Percentiles rank a stretch among this genome's conserved stretches.
Evolutionary conservation across 2,888 invertebrate genomes (phyloP).

Genomic region (Keiferia lycopersicella): DNA sequence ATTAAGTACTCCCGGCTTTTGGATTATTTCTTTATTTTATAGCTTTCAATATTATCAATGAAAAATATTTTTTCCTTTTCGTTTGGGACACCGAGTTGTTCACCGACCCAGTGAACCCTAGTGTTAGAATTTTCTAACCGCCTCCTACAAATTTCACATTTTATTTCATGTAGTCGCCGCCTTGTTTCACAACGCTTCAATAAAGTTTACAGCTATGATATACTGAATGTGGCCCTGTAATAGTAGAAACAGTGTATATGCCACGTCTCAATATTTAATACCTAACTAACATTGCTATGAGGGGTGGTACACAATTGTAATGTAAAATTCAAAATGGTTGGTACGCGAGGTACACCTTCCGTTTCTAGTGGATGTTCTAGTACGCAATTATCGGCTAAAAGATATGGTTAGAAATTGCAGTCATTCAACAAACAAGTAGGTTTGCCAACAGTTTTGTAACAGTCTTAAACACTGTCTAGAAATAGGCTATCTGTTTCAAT

Average conservation of each 20-base stretch:
- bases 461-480: not conserved
- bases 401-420: slow-evolving; percentile 27
- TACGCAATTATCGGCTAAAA: slow-evolving; percentile 6
- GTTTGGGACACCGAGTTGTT: no score
- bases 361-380: not conserved
- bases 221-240: slow-evolving; percentile 8
- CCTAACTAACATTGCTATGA: slow-evolving; percentile 66
- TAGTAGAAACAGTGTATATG: slow-evolving; percentile 32
- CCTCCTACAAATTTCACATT: no score
- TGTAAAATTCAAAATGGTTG: slow-evolving; percentile 60
- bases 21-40: no score
- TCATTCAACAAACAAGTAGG: slow-evolving; percentile 31
- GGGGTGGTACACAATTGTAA: slow-evolving; percentile 48
- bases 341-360: slow-evolving; percentile 25
- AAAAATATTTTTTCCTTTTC: no score
- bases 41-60: no score
- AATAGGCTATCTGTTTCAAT: slow-evolving; percentile 10
- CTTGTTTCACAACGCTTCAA: not conserved
- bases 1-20: no score
- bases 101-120: no score
- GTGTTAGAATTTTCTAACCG: no score
- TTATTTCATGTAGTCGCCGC: no score
- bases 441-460: slow-evolving; percentile 2
- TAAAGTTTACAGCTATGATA: not conserved
- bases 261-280: slow-evolving; percentile 71